A percentile compares a stretch with the other conserved stretches of the same genome.
Conservation (phyloP, 2,888 invertebrate species). For the Amiota minor region DNA sequence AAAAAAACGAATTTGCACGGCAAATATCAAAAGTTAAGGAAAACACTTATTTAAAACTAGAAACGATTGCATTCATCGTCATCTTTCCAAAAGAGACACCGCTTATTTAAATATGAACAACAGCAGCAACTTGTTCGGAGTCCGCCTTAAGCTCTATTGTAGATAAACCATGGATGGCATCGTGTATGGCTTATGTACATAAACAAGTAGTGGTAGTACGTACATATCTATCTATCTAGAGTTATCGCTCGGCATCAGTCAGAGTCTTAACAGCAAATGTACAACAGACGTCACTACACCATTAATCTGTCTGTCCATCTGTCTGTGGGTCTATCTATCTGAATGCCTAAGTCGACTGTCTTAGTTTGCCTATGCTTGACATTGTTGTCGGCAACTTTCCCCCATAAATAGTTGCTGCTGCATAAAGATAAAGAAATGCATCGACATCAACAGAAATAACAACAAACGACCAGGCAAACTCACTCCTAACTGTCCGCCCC, state of each 20-base stretch:
- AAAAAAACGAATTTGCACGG: constrained; percentile 45
- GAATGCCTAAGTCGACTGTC: neutral
- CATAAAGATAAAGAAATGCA: constrained; percentile 50
- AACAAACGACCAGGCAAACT: constrained; percentile 16
- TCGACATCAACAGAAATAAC: constrained; percentile 44
- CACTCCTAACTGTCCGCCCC: constrained; percentile 24
- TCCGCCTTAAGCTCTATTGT: neutral
- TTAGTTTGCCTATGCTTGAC: neutral
- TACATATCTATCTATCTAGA: constrained; percentile 46
- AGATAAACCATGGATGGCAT: neutral
- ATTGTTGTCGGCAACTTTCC: constrained; percentile 57
- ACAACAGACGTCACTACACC: too few species aligned
- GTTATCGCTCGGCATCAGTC: constrained; percentile 25
- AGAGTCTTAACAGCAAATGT: neutral
- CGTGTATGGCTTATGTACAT: neutral
- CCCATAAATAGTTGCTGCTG: constrained; percentile 53
- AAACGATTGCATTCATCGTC: neutral
- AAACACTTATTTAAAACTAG: too few species aligned
- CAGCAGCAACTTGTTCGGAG: neutral
- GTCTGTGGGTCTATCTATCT: neutral
- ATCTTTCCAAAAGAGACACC: neutral
- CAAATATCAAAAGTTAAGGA: constrained; percentile 57
- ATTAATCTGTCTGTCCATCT: too few species aligned
- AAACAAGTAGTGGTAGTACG: constrained; percentile 34
- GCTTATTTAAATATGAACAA: constrained; percentile 29